Evolutionary conservation across 2,797 vertebrate species (phyloP), one percentile per base, ranked within the genome.

Genomic region (Tauraco hartlaubi): DNA sequence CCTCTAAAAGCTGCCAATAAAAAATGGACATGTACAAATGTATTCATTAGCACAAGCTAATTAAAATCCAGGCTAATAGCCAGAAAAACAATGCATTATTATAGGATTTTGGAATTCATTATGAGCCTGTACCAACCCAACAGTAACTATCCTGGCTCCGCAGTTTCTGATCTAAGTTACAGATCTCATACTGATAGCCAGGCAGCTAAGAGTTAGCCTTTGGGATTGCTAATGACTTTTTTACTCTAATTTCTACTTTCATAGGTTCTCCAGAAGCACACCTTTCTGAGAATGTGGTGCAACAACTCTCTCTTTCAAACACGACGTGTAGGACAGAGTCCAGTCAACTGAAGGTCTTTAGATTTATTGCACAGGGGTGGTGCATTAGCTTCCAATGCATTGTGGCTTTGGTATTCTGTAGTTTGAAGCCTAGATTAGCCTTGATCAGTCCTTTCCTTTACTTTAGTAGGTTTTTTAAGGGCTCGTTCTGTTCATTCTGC

Each of bases 31-130:
- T 19, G 52, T 91, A 91, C 80, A 96, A 96, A 92, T 92, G 67
- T 84, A 86, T 94, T 94, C 79, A 92, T 95, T 96, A 94, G 85
- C 56, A 56, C 55, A 76, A 94, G 76, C 90, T 84, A 92, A 95
- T 96, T 96, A 90, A 94, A 95, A 90, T 41, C 54, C 6, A n/a
- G 85, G 76, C 85, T 94, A 86, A 86, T 90, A 86, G 83, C 77
- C 83, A 91, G 90, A 28, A 72, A 94, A 84, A 86, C 22, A 46
- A 43, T 52, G 59, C 5, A 11, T 75, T 85, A 52, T 35, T 90
- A 41, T 58, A 75, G 44, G 51, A 56, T 84, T 90, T 88, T 84
- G 79, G 66, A 84, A 92, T 94, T 78, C 55, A 67, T 95, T 63
- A 18, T 43, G 16, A 59, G 9, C 66, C 51, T 84, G 22, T 80